A percentile compares a stretch with the other conserved stretches of the same genome.
phyloP scores from a whole-genome alignment of 2,797 vertebrate species.

The Gymnoscopelus braueri region DNA sequence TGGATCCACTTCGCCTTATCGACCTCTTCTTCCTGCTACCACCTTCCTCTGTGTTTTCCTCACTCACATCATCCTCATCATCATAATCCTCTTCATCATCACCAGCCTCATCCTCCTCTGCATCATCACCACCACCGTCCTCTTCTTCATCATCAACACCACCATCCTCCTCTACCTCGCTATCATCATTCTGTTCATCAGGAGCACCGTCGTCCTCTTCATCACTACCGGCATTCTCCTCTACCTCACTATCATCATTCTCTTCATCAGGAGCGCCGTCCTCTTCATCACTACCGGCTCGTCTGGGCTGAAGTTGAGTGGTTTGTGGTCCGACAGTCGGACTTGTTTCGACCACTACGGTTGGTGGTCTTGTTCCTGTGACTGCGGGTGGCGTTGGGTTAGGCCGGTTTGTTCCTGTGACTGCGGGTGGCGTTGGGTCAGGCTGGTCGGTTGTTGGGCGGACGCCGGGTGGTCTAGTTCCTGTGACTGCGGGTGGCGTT shows the following conservation, averaged over 20 bases:
- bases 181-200: neutral
- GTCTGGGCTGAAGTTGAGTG: too few species aligned
- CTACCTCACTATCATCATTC: neutral
- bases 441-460: neutral
- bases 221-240: fast-evolving
- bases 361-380: neutral
- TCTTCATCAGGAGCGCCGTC: too few species aligned
- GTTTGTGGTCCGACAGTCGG: too few species aligned
- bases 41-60: neutral
- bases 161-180: neutral
- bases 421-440: neutral
- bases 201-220: fast-evolving
- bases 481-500: neutral
- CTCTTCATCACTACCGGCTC: too few species aligned
- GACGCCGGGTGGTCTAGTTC: too few species aligned
- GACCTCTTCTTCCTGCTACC: neutral
- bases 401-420: neutral
- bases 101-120: neutral
- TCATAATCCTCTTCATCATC: neutral
- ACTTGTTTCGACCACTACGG: too few species aligned
- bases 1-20: fast-evolving
- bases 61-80: neutral
- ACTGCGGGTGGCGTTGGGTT: neutral
- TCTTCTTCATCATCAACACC: neutral
- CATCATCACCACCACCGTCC: too few species aligned